These are phyloP conservation scores for Bugulina stolonifera DNA, from an alignment of 2,888 invertebrate genomes.

Conservation along the genomic window DNA sequence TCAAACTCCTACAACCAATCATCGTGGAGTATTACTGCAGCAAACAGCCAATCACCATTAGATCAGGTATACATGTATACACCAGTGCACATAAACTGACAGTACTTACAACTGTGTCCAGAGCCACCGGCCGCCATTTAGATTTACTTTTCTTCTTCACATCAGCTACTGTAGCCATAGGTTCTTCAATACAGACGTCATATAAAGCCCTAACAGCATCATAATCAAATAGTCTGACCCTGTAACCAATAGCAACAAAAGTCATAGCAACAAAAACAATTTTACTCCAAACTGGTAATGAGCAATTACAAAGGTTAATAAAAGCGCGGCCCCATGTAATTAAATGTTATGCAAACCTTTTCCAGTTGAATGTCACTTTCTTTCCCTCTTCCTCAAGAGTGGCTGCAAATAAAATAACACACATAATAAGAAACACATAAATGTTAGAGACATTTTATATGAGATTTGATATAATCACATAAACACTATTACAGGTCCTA, in stretches of 20 bases:
- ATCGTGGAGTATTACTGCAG: neutral
- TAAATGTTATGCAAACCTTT: conserved; percentile 55
- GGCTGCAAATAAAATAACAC: conserved; percentile 65
- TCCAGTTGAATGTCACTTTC: conserved; percentile 82
- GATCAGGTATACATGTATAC: too few species aligned
- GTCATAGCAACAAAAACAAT: neutral
- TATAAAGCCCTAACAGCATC: conserved; percentile 73
- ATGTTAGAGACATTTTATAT: too few species aligned
- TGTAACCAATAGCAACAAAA: conserved; percentile 30
- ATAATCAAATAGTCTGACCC: conserved; percentile 77
- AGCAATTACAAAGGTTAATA: too few species aligned
- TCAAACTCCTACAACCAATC: conserved; percentile 74
- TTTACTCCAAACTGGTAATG: too few species aligned
- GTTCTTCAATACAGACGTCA: conserved; percentile 63
- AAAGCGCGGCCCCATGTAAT: too few species aligned
- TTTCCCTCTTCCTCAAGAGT: conserved; percentile 66
- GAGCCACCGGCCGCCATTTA: conserved; percentile 89
- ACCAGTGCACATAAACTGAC: neutral
- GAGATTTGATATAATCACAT: too few species aligned
- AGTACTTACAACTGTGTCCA: conserved; percentile 82
- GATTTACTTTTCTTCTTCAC: conserved; percentile 77
- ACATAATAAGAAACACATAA: too few species aligned
- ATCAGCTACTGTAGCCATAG: conserved; percentile 50
- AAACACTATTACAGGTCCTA: too few species aligned
- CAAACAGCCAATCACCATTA: neutral